Base-by-base conservation (phyloP, 2,888 invertebrate genomes). In the Napeogenes inachia region DNA sequence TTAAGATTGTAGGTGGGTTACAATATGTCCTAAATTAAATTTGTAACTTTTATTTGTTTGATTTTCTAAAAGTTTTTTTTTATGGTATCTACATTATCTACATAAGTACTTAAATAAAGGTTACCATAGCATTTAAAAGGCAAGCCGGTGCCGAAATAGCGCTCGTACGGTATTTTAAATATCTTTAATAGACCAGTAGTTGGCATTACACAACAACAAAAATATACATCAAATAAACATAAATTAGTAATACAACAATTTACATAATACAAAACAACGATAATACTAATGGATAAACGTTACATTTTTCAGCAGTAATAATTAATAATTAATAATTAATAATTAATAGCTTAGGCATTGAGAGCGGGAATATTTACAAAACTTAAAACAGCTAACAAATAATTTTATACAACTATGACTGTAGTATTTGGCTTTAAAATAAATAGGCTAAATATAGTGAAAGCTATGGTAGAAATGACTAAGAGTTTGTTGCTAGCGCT, bases 401-500 rank as follows among this genome's bases (percentile, higher is more conserved):
- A 80, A 62, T 69, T 65, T 81, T 81, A 80, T 80, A 82, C 81
- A 87, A 84, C 84, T 90, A 90, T 90, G 90, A 90, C 89, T 90
- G 85, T 89, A 88, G 84, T 90, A 89, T 90, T 90, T 90, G 90
- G 90, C 86, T 89, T 89, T 87, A 83, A 85, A 88, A 90, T 89
- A 88, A 89, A 89, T 90, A 88, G 82, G 82, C 82, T 86, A 70
- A 82, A 84, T 89, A 87, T 87, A 87, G 77, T 86, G 87, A 86
- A 88, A 87, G 89, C 89, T 85, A 88, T 85, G 84, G 80, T 76
- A 63, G 66, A 66, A 65, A 66, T 67, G 60, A 57, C 55, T 62
- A 67, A 55, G 21, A 56, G 62, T 47, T 65, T 54, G 61, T 60
- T 54, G 61, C 53, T 62, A 59, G 54, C 57, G 60, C 47, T 42